Evolutionary conservation across 2,113 vertebrate species (phyloP).

Genomic region (Cichladusa arquata): DNA sequence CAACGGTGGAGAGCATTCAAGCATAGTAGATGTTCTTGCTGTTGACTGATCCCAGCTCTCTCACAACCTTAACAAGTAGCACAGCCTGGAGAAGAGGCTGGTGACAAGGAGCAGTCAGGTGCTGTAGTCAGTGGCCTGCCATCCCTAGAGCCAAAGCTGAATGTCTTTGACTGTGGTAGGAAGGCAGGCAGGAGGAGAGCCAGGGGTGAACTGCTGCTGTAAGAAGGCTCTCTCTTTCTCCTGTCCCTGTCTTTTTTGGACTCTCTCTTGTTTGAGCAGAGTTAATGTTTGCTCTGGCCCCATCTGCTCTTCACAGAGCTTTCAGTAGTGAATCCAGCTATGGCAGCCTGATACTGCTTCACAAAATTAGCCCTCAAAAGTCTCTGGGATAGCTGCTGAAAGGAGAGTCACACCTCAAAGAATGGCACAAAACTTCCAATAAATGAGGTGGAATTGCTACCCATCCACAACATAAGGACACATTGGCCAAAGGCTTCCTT

Average conservation of each 20-base stretch:
- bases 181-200: not conserved
- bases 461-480: not conserved
- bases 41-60: not conserved
- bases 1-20: not conserved
- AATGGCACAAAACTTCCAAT: not conserved
- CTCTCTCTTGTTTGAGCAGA: not conserved
- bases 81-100: not conserved
- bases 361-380: not conserved
- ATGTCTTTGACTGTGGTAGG: not conserved
- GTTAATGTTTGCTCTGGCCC: not conserved
- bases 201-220: not conserved
- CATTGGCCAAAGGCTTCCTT: not conserved
- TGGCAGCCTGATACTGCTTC: not conserved
- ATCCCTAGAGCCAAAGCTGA: not conserved
- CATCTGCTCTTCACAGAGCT: not conserved
- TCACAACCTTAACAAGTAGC: not conserved
- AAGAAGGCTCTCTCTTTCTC: not conserved
- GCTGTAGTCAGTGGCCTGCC: fast-evolving
- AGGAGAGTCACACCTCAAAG: not conserved
- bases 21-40: not conserved
- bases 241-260: not conserved
- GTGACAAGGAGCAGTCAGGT: not conserved
- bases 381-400: not conserved
- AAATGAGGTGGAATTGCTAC: not conserved
- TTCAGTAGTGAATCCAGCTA: not conserved